Percentiles rank a stretch among this genome's conserved stretches.
phyloP scores from a whole-genome alignment of 2,113 vertebrate species.

The Hippocampus mohnikei region DNA sequence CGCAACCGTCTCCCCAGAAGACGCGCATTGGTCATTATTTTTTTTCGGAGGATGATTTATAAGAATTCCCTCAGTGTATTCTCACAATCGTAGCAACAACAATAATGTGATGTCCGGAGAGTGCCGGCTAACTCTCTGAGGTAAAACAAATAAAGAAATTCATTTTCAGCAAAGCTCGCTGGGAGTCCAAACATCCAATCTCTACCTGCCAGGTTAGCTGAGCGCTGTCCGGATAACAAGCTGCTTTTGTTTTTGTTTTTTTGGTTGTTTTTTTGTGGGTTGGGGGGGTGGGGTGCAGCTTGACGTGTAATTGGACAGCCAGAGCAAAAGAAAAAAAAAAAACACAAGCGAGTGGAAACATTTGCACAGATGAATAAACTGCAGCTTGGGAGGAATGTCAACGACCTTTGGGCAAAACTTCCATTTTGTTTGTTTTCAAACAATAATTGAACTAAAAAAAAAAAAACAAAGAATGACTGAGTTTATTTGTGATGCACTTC shows the following conservation, averaged over 20 bases:
- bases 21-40: background rate
- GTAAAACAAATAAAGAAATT: slow-evolving; percentile 17
- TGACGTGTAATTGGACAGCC: slow-evolving; percentile 34
- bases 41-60: background rate
- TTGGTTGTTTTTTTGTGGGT: background rate
- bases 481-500: slow-evolving; percentile 15
- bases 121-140: slow-evolving; percentile 21
- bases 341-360: background rate
- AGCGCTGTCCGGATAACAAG: slow-evolving; percentile 38
- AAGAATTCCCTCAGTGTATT: background rate
- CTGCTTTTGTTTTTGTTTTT: slow-evolving; percentile 28
- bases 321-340: background rate
- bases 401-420: background rate
- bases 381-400: background rate
- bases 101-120: background rate
- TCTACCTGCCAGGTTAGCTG: slow-evolving; percentile 36
- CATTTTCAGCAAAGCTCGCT: slow-evolving; percentile 24
- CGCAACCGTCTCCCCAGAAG: background rate
- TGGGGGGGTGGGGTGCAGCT: background rate
- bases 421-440: slow-evolving; percentile 17
- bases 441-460: slow-evolving; percentile 30
- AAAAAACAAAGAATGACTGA: slow-evolving; percentile 11
- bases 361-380: background rate
- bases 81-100: slow-evolving; percentile 2
- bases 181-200: slow-evolving; percentile 25